Evolutionary conservation across 2,888 invertebrate species (phyloP).

Genomic region (Caenorhabditis japonica): DNA sequence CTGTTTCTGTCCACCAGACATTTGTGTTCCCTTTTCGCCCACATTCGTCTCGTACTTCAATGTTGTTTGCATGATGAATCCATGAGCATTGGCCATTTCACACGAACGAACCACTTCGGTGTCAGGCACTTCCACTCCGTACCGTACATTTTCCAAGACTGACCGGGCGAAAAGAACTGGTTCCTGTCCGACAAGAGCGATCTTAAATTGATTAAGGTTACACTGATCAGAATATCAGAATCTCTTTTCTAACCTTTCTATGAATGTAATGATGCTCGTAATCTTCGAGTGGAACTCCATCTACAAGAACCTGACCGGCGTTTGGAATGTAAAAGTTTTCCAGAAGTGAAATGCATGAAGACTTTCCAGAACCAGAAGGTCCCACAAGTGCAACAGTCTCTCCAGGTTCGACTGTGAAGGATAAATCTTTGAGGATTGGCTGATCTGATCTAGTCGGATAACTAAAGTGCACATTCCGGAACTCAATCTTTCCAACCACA

Average conservation of each 20-base stretch:
- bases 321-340: slow-evolving; percentile 79
- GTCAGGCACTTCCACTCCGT: slow-evolving; percentile 69
- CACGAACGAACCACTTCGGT: slow-evolving; percentile 76
- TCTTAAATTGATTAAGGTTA: slow-evolving; percentile 54
- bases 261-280: slow-evolving; percentile 79
- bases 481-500: slow-evolving; percentile 83
- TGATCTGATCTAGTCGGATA: slow-evolving; percentile 88
- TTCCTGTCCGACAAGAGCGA: slow-evolving; percentile 79
- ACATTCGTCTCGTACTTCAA: slow-evolving; percentile 78
- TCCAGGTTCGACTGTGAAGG: slow-evolving; percentile 78
- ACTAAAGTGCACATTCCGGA: slow-evolving; percentile 85
- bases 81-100: slow-evolving; percentile 78
- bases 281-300: slow-evolving; percentile 77
- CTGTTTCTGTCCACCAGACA: slow-evolving; percentile 77
- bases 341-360: slow-evolving; percentile 78
- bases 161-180: slow-evolving; percentile 79
- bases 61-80: slow-evolving; percentile 78
- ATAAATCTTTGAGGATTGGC: slow-evolving; percentile 81
- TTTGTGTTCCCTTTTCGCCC: slow-evolving; percentile 79
- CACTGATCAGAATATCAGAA: neutral
- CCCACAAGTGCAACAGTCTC: slow-evolving; percentile 79
- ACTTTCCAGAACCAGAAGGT: slow-evolving; percentile 79
- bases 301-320: slow-evolving; percentile 78
- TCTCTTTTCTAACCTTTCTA: slow-evolving; percentile 72
- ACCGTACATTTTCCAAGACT: slow-evolving; percentile 76